Base-by-base conservation (phyloP, 1,140 invertebrate species). In the Ptiloglossa arizonensis region DNA sequence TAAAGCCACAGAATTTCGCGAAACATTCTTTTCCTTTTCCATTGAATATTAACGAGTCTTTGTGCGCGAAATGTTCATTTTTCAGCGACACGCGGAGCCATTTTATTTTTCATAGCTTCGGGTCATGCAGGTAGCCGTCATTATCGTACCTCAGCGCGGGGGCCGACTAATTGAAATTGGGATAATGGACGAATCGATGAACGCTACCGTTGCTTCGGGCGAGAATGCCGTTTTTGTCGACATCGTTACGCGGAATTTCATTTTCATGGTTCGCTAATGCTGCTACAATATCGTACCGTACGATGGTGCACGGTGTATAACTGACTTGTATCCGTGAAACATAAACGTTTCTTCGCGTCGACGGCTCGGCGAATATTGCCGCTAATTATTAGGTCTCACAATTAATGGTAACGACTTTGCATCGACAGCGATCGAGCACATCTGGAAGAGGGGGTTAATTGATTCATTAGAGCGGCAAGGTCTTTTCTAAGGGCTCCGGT, bases 151-250 rank as follows among this genome's bases (percentile, higher is more conserved):
- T 74, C 67, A 22, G 38, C 38, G 50, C 32, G 19, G 27, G 15
- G 46, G n/a, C 5, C 13, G 60, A 60, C 54, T 85, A 85, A 85
- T 85, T 85, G 82, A 84, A 85, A 81, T 85, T 85, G 70, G 70
- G 66, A 84, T 84, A 85, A 85, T 85, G 82, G 69, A 59, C 69
- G 50, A 85, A 71, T 66, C 82, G 69, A 85, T 84, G 75, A 81
- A 57, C 69, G 66, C 27, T 32, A 17, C 54, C 38, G 38, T 85
- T 59, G 82, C 79, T 56, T 41, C 57, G 41, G 48, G 64, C 68
- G 66, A 62, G 70, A 74, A 69, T 35, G 22, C 19, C 59, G 66
- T 85, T 85, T 75, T 79, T 74, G 69, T 57, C 68, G 72, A 41
- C n/a, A 54, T 64, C 24, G 52, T 41, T 60, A 32, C 67, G 56